These are phyloP conservation scores for Lasioglossum villosulum DNA, from an alignment of 2,888 invertebrate species.

Conservation along the genomic window DNA sequence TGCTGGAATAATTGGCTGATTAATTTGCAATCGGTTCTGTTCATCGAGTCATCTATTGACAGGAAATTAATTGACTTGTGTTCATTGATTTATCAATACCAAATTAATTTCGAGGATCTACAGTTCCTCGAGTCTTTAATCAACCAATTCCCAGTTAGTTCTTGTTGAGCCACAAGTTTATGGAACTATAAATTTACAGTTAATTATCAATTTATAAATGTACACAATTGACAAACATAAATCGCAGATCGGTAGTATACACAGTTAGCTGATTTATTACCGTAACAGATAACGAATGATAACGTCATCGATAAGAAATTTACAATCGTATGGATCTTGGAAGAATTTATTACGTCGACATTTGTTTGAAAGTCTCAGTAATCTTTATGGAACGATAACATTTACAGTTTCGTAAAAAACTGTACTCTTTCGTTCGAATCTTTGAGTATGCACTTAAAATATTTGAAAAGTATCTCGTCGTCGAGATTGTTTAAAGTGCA, in stretches of 20 bases:
- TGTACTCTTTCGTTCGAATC: background rate
- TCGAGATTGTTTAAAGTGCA: background rate
- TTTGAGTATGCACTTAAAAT: background rate
- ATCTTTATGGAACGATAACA: conserved; percentile 5
- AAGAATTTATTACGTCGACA: background rate
- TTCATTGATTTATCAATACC: background rate
- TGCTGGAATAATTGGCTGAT: background rate
- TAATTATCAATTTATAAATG: background rate
- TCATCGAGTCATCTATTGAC: background rate
- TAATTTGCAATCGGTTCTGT: background rate
- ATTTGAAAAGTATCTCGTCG: background rate
- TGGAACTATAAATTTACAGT: background rate
- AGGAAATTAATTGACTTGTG: too few species aligned
- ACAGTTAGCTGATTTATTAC: background rate
- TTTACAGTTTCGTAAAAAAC: background rate
- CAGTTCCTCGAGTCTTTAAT: background rate
- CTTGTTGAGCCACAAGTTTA: background rate
- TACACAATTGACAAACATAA: background rate
- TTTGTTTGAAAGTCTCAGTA: background rate
- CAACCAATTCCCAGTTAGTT: background rate
- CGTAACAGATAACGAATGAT: background rate
- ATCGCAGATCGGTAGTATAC: background rate
- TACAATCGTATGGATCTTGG: background rate
- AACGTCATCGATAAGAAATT: background rate
- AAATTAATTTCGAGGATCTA: background rate